Percentiles rank a stretch among this genome's conserved stretches.
Conservation (phyloP, 2,113 vertebrate species). For the Phalacrocorax pelagicus region DNA sequence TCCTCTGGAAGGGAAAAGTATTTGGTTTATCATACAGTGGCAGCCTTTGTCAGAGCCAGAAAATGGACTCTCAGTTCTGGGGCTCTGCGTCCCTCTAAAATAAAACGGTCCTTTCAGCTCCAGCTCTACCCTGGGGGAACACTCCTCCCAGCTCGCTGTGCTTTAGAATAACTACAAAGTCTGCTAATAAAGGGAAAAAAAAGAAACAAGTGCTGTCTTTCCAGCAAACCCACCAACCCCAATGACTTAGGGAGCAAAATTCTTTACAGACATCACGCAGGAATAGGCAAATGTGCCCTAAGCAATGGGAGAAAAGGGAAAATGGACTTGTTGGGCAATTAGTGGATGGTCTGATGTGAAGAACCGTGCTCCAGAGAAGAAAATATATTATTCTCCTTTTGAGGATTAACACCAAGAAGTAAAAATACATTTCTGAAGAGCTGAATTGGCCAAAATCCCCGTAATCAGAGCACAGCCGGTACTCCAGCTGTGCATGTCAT, state of each 20-base stretch:
- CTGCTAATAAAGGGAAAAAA: background rate
- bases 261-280: background rate
- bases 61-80: background rate
- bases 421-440: background rate
- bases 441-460: background rate
- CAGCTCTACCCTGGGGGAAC: background rate
- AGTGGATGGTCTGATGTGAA: background rate
- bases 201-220: background rate
- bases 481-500: background rate
- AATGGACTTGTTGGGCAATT: background rate
- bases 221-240: background rate
- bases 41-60: background rate
- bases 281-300: background rate
- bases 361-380: background rate
- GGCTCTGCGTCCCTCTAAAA: background rate
- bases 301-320: background rate
- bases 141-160: fast-evolving
- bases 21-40: background rate
- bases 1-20: background rate
- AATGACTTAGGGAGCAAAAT: background rate
- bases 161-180: background rate
- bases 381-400: background rate
- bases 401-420: background rate
- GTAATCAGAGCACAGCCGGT: background rate
- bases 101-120: background rate